phyloP scores from a whole-genome alignment of 2,888 invertebrate species.

The Melanchra persicariae region DNA sequence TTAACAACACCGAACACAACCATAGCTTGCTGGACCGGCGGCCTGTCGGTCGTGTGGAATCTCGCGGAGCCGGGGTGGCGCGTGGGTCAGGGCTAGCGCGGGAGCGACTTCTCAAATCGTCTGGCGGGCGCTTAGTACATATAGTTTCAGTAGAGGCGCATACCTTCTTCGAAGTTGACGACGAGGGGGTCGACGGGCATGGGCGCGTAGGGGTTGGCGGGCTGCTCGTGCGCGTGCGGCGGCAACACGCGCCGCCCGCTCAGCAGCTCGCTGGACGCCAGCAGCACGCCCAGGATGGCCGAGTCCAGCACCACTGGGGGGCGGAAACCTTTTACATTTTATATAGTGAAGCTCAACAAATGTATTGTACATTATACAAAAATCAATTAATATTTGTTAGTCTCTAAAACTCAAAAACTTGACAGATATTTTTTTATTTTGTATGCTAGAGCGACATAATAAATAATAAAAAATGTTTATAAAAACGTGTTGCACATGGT shows the following conservation, averaged over 20 bases:
- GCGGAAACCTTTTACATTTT: conserved; percentile 51
- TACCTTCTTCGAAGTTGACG: conserved; percentile 96
- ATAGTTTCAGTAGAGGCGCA: conserved; percentile 93
- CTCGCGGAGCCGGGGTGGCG: conserved; percentile 29
- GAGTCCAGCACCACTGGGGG: conserved; percentile 83
- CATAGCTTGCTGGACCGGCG: conserved; percentile 46
- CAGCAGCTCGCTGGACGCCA: conserved; percentile 80
- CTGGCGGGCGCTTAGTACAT: conserved; percentile 81
- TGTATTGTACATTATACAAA: background rate
- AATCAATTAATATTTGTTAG: background rate
- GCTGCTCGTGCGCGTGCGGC: conserved; percentile 74
- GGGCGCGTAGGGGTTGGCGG: conserved; percentile 81
- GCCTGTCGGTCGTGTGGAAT: conserved; percentile 57
- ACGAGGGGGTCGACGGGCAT: conserved; percentile 93
- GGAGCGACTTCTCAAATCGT: conserved; percentile 73
- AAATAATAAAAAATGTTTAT: too few relatives aligned
- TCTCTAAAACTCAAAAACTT: background rate
- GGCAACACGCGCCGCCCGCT: conserved; percentile 83
- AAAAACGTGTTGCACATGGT: too few relatives aligned
- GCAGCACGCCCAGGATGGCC: conserved; percentile 85
- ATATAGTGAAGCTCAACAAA: conserved; percentile 11
- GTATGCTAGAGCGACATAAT: too few relatives aligned
- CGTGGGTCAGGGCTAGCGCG: conserved; percentile 31
- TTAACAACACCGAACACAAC: conserved; percentile 61
- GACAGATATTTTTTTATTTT: too few relatives aligned